Base-by-base conservation (phyloP, 2,888 invertebrate genomes). In the Drosophila nr. medialis region DNA sequence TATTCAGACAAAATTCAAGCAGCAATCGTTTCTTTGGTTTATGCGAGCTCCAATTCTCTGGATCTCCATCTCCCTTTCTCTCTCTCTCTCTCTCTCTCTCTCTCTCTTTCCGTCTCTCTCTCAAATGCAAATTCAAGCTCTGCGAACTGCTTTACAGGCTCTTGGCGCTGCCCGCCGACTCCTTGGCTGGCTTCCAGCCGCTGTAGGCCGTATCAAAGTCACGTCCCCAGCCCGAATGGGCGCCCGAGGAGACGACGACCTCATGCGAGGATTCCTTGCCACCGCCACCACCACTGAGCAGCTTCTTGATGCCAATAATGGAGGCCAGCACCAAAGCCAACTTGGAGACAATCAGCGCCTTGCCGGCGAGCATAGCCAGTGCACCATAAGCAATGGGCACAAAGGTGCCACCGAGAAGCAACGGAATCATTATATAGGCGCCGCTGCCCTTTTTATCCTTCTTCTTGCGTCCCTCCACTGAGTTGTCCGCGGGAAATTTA, bases 321-420 rank as follows among this genome's bases (percentile, higher is more conserved):
- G 96, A 96, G 69, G 97, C 97, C 58, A 97, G 93, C 0, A 97
- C 96, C 62, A 97, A 93, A 0, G 97, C 97, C 81, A 97, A 93
- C 91, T 97, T 97, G 77, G 97, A 96, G 55, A 97, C 96, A 83
- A 97, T 97, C 76, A 97, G 93, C 49, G 97, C 97, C 92, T 97
- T 97, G 81, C 97, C 97, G 50, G 97, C 97, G 64, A 97, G 92
- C 59, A 97, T 94, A 27, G 97, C 97, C 32, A 97, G 92, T 11
- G 96, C 97, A 68, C 97, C 97, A 72, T 97, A 95, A 4, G 97
- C 97, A 61, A 97, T 93, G 7, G 97, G 97, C 49, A 97, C 95
- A 91, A 97, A 93, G 86, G 96, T 96, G 62, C 97, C 97, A 67
- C 96, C 96, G 77, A 97, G 95, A 80, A 97, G 94, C 72, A 97